Percentiles rank a stretch among this genome's conserved stretches.
Evolutionary conservation across 2,797 vertebrate species (phyloP).

Genomic region (Bryconaethiops microstoma): DNA sequence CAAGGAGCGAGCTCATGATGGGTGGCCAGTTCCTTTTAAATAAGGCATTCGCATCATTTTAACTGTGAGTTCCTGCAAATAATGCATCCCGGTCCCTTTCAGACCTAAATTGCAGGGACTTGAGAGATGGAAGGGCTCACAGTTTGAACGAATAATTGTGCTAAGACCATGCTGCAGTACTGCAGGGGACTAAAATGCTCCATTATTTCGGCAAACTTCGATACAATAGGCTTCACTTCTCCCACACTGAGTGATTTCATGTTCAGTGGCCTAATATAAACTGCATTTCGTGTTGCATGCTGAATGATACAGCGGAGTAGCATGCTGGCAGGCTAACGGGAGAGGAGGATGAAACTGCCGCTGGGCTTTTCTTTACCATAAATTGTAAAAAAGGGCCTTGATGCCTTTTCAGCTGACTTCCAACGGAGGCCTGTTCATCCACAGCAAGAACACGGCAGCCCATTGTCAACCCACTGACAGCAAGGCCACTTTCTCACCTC

Average conservation of each 20-base stretch:
- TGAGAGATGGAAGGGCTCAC: background rate
- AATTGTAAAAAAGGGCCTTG: no score
- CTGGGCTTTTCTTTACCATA: background rate
- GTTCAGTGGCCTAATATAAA: background rate
- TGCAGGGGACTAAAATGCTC: background rate
- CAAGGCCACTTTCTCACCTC: no score
- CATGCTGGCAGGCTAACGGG: background rate
- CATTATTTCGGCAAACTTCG: background rate
- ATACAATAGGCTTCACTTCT: background rate
- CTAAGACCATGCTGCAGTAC: background rate
- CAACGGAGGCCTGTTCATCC: background rate
- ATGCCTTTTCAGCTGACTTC: background rate
- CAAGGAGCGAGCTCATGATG: background rate
- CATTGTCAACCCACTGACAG: no score
- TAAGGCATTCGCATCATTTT: slow-evolving; percentile 16
- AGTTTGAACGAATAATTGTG: slow-evolving; percentile 7
- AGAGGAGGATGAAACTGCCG: background rate
- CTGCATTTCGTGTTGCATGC: background rate
- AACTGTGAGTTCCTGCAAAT: background rate
- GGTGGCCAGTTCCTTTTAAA: slow-evolving; percentile 27
- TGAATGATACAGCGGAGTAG: background rate
- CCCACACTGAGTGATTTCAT: background rate
- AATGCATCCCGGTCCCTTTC: background rate
- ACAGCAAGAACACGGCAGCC: no score
- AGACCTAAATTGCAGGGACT: slow-evolving; percentile 5